These are phyloP conservation scores for Aphodius sticticus DNA, from an alignment of 2,888 invertebrate genomes.

Conservation along the genomic window DNA sequence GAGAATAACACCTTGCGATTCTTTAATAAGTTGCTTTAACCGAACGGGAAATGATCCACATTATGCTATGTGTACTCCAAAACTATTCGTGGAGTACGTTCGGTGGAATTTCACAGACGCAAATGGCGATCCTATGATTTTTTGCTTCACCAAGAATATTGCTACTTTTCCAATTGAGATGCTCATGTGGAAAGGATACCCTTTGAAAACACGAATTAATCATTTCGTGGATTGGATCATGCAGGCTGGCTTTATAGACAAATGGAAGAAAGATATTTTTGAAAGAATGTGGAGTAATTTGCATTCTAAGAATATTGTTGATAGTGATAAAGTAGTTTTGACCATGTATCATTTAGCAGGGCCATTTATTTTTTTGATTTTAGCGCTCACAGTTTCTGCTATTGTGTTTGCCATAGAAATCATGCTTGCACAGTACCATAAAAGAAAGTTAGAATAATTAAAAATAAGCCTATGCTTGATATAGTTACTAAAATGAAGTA, in stretches of 20 bases:
- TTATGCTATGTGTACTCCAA: constrained; percentile 48
- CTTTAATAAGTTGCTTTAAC: constrained; percentile 45
- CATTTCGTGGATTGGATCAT: constrained; percentile 47
- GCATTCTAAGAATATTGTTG: constrained; percentile 27
- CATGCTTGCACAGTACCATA: neutral
- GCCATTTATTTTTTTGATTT: constrained; percentile 36
- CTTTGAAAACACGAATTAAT: constrained; percentile 48
- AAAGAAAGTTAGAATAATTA: neutral
- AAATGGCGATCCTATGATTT: constrained; percentile 44
- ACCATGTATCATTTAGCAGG: constrained; percentile 39
- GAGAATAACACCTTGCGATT: constrained; percentile 41
- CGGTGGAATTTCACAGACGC: constrained; percentile 46
- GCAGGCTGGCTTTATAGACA: constrained; percentile 49
- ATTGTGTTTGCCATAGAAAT: constrained; percentile 38
- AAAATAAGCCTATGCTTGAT: too few relatives aligned
- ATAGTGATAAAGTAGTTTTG: constrained; percentile 27
- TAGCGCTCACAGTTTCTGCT: constrained; percentile 31
- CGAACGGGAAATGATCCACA: constrained; percentile 43
- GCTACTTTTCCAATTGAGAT: constrained; percentile 53
- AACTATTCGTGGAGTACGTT: constrained; percentile 49
- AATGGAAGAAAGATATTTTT: constrained; percentile 46
- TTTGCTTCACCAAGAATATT: constrained; percentile 48
- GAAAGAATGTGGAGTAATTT: constrained; percentile 26
- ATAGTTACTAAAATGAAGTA: too few relatives aligned
- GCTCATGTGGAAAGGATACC: constrained; percentile 54